These are phyloP conservation scores for Sericinus montela DNA, from an alignment of 2,888 invertebrate species.

Conservation along the genomic window DNA sequence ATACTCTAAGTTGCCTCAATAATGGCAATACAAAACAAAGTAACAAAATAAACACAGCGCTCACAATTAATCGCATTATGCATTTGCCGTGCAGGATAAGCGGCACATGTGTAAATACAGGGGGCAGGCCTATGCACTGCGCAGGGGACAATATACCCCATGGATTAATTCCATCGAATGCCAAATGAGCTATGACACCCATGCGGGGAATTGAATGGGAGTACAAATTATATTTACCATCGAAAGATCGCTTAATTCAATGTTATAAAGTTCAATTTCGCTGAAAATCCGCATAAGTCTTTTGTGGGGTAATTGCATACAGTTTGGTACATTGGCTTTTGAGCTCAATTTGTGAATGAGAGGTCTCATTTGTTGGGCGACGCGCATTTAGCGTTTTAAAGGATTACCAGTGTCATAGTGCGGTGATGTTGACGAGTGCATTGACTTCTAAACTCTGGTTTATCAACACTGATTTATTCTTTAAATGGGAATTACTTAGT, in stretches of 20 bases:
- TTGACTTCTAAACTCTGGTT: slow-evolving; percentile 7
- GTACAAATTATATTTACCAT: slow-evolving; percentile 33
- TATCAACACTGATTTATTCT: background rate
- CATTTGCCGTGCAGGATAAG: slow-evolving; percentile 32
- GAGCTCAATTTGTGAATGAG: slow-evolving; percentile 74
- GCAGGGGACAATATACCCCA: slow-evolving; percentile 57
- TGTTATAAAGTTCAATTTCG: slow-evolving; percentile 35
- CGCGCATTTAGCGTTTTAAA: slow-evolving; percentile 54
- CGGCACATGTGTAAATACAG: slow-evolving; percentile 61
- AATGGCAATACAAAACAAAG: slow-evolving; percentile 4
- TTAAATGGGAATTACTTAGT: too few species aligned
- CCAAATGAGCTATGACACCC: slow-evolving; percentile 74
- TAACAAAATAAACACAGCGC: slow-evolving; percentile 43
- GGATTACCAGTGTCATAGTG: slow-evolving; percentile 32
- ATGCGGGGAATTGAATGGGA: slow-evolving; percentile 46
- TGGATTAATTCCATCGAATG: slow-evolving; percentile 75
- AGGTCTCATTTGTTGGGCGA: slow-evolving; percentile 51
- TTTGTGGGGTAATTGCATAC: slow-evolving; percentile 41
- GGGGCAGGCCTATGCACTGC: slow-evolving; percentile 22
- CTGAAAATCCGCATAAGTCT: slow-evolving; percentile 18
- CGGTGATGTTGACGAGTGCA: background rate
- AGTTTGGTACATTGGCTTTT: slow-evolving; percentile 55
- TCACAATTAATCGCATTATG: slow-evolving; percentile 63
- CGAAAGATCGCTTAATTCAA: slow-evolving; percentile 27
- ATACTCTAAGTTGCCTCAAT: slow-evolving; percentile 6